Evolutionary conservation across 2,888 invertebrate species (phyloP), one percentile per base, ranked within the genome.

Genomic region (Ferdinandea cuprea): DNA sequence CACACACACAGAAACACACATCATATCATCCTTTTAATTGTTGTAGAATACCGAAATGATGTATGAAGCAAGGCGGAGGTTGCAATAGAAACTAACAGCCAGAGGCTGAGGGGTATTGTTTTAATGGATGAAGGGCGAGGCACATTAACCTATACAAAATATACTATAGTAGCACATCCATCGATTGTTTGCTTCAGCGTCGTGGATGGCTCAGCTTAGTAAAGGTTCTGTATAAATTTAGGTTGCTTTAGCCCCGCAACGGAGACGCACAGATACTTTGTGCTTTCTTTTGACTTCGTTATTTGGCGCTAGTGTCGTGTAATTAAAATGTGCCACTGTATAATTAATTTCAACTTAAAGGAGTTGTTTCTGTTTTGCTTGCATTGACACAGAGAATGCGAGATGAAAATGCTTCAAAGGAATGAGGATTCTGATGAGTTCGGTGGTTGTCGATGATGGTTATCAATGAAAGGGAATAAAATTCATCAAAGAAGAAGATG

Each of bases 331-430:
- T 46, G 35, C 35, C 46, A 37, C 17, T 68, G 56, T 46, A 56
- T 37, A 68, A 68, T 68, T 56, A 68, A 58, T 56, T 68, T 19
- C 56, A 46, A 58, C 25, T 56, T 56, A 32, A 54, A 54, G 32
- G 52, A 40, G 65, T 52, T 13, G 52, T 13, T 44, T 5, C 4
- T 2, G 19, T 9, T 25, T 25, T 32, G 30, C 13, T 28, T 8
- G 7, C 13, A 13, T 25, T 25, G 5, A 25, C 25, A 13, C 6
- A 15, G 42, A 13, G 19, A 6, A 11, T 52, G 9, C 19, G 28
- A 3, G 48, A 15, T 15, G 9, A 28, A 40, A 46, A 44, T 30
- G 7, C 13, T 3, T 52, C 4, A 15, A 32, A n/a, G 32, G 17
- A 19, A 25, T 30, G 19, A 32, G 9, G 37, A 32, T 61, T n/a